Percentiles rank a stretch among this genome's conserved stretches.
Conservation (phyloP, 2,888 invertebrate genomes). For the Agrotis segetum region DNA sequence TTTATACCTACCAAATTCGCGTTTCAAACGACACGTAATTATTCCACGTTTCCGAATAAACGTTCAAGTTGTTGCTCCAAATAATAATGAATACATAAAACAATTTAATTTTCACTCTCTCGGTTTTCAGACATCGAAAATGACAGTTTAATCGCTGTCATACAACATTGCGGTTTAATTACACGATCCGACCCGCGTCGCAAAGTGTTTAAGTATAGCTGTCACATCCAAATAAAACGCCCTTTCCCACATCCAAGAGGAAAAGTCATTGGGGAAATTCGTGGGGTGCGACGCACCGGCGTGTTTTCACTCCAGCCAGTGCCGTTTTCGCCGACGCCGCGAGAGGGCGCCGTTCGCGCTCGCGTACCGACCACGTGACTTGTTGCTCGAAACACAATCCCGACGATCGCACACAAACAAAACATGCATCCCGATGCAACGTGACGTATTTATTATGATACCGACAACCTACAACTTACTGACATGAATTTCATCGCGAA, state of each 20-base stretch:
- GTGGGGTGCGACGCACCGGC: constrained; percentile 88
- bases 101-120: constrained; percentile 50
- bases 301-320: constrained; percentile 87
- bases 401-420: constrained; percentile 68
- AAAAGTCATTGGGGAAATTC: constrained; percentile 89
- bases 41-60: constrained; percentile 32
- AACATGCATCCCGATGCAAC: constrained; percentile 77
- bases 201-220: constrained; percentile 65
- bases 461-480: constrained; percentile 64
- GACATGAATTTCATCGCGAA: constrained; percentile 87
- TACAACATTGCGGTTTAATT: constrained; percentile 66
- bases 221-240: constrained; percentile 78
- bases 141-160: constrained; percentile 63
- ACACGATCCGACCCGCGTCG: constrained; percentile 60
- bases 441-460: constrained; percentile 70
- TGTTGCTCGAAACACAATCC: constrained; percentile 80
- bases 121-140: constrained; percentile 57
- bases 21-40: constrained; percentile 35
- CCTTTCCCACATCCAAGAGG: constrained; percentile 83
- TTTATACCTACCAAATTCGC: constrained; percentile 13
- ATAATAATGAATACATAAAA: constrained; percentile 54
- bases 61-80: constrained; percentile 33
- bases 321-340: constrained; percentile 85
- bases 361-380: constrained; percentile 82
- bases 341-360: constrained; percentile 87